Evolutionary conservation across 2,888 invertebrate genomes (phyloP), one percentile per base, ranked within the genome.

Genomic region (Cephalotes varians): DNA sequence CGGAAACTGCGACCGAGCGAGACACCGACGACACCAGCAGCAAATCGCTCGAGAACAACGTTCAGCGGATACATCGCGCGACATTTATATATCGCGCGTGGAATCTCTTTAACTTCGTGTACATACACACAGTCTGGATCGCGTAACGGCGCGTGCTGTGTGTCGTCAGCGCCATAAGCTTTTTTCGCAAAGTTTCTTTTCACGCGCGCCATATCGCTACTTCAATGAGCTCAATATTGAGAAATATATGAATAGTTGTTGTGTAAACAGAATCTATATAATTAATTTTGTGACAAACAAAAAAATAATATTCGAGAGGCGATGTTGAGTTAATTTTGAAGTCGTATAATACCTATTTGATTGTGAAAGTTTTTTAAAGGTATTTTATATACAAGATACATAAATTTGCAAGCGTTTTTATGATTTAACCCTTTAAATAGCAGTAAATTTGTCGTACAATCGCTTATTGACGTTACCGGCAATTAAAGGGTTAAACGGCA

Each of bases 61-160:
- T 81, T 44, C 44, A 65, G 81, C 65, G 62, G 73, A 51, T 84
- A 80, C 79, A 83, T 83, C 87, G 86, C 85, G 84, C 89, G 86
- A 87, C 88, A 90, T 90, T 92, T 92, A 92, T 92, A 92, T 89
- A 86, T 90, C 89, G 87, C 74, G 80, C n/a, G 83, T 77, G 83
- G 85, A 88, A 89, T 88, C 88, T 86, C 56, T 79, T 88, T 87
- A 86, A 89, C 87, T 87, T 81, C 87, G 88, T 87, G 89, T 88
- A 88, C 90, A 90, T 71, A 71, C 44, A 34, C 44, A 79, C 34
- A 34, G 51, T 51, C 10, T 83, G 82, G 60, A 82, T 85, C 83
- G 69, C 84, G 84, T 80, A 82, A 71, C 51, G 65, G 67, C 83
- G 60, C 71, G 58, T 67, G 69, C 54, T 77, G 25, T 58, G 67